Evolutionary conservation across 2,888 invertebrate genomes (phyloP).

Genomic region (Blera fallax): DNA sequence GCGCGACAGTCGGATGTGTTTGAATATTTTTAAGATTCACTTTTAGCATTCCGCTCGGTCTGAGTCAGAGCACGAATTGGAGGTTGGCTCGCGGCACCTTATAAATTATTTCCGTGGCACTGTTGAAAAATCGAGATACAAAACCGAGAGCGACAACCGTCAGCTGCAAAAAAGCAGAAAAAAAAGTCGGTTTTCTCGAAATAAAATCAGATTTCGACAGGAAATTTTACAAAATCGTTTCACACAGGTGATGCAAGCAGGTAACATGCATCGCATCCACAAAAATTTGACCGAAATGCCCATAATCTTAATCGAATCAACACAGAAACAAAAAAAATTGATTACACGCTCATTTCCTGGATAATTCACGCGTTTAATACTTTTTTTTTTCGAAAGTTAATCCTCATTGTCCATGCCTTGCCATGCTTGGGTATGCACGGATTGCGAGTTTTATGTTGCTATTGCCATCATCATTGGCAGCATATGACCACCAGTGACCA

Average conservation of each 20-base stretch:
- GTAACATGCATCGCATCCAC: conserved; percentile 6
- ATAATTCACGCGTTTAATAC: conserved; percentile 41
- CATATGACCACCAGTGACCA: not conserved
- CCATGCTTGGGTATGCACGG: conserved; percentile 1
- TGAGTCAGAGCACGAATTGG: conserved; percentile 52
- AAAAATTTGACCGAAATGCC: not conserved
- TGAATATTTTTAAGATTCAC: conserved; percentile 66
- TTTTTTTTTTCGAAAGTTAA: conserved; percentile 27
- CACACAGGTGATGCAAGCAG: conserved; percentile 28
- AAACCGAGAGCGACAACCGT: conserved; percentile 23
- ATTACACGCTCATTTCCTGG: conserved; percentile 58
- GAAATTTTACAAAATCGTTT: conserved; percentile 30
- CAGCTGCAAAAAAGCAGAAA: conserved; percentile 9
- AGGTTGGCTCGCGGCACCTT: conserved; percentile 28
- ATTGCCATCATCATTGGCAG: conserved; percentile 24
- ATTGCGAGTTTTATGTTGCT: conserved; percentile 17
- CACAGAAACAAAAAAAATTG: not conserved
- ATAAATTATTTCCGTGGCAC: conserved; percentile 20
- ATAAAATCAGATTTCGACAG: conserved; percentile 14
- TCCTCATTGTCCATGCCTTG: conserved; percentile 57
- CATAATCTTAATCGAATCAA: not conserved
- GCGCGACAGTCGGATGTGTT: conserved; percentile 49
- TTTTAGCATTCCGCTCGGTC: conserved; percentile 40
- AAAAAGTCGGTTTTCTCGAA: not conserved
- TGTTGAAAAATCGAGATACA: not conserved